phyloP scores from a whole-genome alignment of 2,113 vertebrate species.

The Tiliqua scincoides region DNA sequence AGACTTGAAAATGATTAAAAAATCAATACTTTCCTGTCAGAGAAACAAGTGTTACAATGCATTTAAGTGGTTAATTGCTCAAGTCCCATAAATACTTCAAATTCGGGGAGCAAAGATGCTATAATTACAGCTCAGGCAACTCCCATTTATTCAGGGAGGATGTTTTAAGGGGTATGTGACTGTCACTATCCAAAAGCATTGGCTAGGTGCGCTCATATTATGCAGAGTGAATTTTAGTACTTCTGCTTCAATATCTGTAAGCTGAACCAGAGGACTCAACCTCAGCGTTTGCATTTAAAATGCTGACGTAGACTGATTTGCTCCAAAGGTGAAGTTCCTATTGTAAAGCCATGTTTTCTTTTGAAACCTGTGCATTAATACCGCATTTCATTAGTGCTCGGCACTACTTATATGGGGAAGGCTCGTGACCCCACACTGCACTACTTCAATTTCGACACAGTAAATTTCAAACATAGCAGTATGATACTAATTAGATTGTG shows the following conservation, averaged over 20 bases:
- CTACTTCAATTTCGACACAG: conserved; percentile 72
- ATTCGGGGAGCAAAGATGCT: conserved; percentile 76
- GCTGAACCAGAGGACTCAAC: conserved; percentile 40
- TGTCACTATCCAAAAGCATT: conserved; percentile 40
- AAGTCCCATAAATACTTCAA: conserved; percentile 85
- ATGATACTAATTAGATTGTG: conserved; percentile 75
- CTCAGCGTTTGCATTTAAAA: conserved; percentile 12
- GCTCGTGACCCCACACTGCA: conserved; percentile 67
- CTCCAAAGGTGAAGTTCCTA: conserved; percentile 57
- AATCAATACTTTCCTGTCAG: conserved; percentile 90
- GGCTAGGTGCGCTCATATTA: conserved; percentile 2
- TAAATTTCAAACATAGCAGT: conserved; percentile 68
- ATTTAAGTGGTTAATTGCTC: conserved; percentile 85
- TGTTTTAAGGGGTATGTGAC: conserved; percentile 50
- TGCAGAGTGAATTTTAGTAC: conserved; percentile 42
- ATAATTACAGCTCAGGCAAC: conserved; percentile 72
- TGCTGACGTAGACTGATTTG: conserved; percentile 31
- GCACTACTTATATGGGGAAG: conserved; percentile 50
- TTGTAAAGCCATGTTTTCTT: conserved; percentile 66
- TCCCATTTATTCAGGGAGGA: conserved; percentile 65
- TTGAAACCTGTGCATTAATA: conserved; percentile 62
- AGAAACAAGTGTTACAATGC: conserved; percentile 85
- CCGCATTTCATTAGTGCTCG: conserved; percentile 56
- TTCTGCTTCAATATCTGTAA: conserved; percentile 24
- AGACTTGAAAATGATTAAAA: conserved; percentile 93